Base-by-base conservation (phyloP, 1,140 invertebrate species). In the Apocrypta bakeri region DNA sequence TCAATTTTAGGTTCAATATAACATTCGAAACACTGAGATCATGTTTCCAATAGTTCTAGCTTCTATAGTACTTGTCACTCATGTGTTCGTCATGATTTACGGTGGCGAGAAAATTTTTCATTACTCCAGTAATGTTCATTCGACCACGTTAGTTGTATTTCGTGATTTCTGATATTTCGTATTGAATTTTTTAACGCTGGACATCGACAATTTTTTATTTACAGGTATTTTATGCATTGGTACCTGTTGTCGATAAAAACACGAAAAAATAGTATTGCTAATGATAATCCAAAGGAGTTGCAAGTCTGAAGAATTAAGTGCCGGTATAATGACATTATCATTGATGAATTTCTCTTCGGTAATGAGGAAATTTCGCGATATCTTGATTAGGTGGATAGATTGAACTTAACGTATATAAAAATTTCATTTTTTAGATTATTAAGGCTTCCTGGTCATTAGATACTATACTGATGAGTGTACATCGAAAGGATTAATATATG, bases 401-500 rank as follows among this genome's bases (percentile, higher is more conserved):
- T 21, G 25, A 2, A 27, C 24, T 42, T 73, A n/a, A 25, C 11
- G 2, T 21, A 56, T 56, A 17, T n/a, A n/a, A n/a, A 31, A 74
- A 12, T n/a, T 21, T 21, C 56, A 61, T 61, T 33, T 72, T 79
- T 25, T 27, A 79, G 68, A 69, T 79, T 37, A n/a, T 79, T 1
- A 79, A 72, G 21, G 66, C 40, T 6, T 79, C 68, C 33, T 79
- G 77, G 77, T 79, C 77, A 0, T 25, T 71, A 1, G 77, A 42
- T n/a, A 33, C 25, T 3, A 40, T 79, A 31, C 21, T 77, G 14
- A 37, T 77, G 33, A 61, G 74, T 4, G 24, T 4, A 56, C 14
- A 56, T 6, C 48, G 17, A 17, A 56, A 56, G 14, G 14, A 56
- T 3, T 56, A 6, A 56, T 6, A n/a, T n/a, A 48, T 11, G 1